Conservation (phyloP, 2,888 invertebrate species). For the Campoplex nolae region DNA sequence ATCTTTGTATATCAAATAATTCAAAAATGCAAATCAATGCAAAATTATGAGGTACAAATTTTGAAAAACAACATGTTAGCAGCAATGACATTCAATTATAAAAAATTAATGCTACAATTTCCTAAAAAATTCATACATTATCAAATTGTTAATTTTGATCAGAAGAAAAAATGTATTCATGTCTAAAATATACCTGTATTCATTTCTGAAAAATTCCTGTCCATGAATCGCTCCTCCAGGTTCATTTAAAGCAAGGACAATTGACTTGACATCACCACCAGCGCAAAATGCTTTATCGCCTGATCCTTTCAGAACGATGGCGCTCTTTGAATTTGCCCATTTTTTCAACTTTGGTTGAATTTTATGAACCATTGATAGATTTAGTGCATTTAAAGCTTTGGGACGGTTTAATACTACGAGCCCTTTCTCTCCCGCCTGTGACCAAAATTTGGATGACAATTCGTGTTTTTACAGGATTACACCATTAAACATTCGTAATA, state of each 20-base stretch:
- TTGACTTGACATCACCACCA: constrained; percentile 96
- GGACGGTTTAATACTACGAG: constrained; percentile 89
- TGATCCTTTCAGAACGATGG: constrained; percentile 92
- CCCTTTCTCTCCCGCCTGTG: constrained; percentile 86
- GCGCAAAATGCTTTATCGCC: constrained; percentile 99
- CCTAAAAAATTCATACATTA: background rate
- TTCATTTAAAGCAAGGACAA: constrained; percentile 86
- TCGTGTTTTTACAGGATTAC: background rate
- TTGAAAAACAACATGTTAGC: background rate
- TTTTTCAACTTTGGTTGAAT: constrained; percentile 90
- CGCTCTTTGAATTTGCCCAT: constrained; percentile 90
- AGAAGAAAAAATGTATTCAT: background rate
- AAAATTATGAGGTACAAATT: background rate
- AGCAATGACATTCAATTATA: background rate
- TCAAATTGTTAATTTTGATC: background rate
- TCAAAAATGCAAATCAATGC: background rate
- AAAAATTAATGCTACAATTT: background rate
- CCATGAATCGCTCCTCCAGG: constrained; percentile 84
- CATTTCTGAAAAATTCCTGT: constrained; percentile 92
- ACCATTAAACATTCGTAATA: background rate
- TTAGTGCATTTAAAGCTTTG: constrained; percentile 92
- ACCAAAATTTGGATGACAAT: constrained; percentile 1
- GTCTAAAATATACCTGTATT: constrained; percentile 86
- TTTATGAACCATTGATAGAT: constrained; percentile 90
- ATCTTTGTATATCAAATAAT: background rate